Percentiles rank a stretch among this genome's conserved stretches.
These are phyloP conservation scores for Atethmia centrago DNA, from an alignment of 2,888 invertebrate species.

Conservation along the genomic window DNA sequence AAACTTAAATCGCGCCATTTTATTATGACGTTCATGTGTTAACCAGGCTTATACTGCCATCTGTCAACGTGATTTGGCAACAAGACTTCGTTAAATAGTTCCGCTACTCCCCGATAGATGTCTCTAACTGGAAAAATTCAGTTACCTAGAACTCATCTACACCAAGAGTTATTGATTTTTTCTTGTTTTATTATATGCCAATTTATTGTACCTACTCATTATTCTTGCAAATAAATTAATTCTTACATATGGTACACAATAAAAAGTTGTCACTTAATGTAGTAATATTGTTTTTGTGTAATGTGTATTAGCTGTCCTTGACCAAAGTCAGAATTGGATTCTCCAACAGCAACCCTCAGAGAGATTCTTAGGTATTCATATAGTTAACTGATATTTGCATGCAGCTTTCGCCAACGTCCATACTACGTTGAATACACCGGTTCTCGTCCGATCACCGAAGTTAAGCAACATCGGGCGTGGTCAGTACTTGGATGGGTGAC, in stretches of 20 bases:
- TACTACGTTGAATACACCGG: slow-evolving; percentile 81
- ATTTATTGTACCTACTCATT: background rate
- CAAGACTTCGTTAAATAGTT: background rate
- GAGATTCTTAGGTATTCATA: no score
- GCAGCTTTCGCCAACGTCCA: slow-evolving; percentile 39
- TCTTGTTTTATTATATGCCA: background rate
- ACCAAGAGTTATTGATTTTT: no score
- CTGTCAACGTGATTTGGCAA: background rate
- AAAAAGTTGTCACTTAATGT: no score
- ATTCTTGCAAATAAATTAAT: background rate
- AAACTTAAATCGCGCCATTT: no score
- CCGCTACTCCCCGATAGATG: background rate
- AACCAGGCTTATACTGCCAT: background rate
- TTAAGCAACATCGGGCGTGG: slow-evolving; percentile 85
- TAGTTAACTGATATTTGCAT: background rate
- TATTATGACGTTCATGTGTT: no score
- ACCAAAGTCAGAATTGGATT: background rate
- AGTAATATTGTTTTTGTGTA: no score
- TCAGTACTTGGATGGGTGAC: slow-evolving; percentile 88
- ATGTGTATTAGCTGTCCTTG: no score
- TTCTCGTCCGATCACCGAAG: slow-evolving; percentile 88
- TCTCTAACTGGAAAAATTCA: no score
- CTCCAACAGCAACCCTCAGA: background rate
- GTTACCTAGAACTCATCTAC: no score
- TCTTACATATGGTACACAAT: no score